Conservation (phyloP, 2,888 invertebrate genomes). For the Nineta flava region DNA sequence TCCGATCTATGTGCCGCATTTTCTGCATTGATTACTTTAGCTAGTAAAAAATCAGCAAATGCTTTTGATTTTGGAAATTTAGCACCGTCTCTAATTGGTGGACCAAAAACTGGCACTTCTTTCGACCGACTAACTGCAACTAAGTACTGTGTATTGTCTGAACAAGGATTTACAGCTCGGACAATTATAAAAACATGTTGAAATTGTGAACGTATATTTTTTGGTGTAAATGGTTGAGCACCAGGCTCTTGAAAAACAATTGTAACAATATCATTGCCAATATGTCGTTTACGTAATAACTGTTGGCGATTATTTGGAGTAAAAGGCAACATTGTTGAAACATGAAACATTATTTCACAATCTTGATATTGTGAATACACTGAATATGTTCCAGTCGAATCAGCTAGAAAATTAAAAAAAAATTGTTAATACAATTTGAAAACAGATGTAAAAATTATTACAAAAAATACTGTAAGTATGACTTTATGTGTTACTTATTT, state of each 20-base stretch:
- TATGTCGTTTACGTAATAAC: constrained; percentile 84
- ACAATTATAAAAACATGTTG: constrained; percentile 95
- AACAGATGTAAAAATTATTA: too few species aligned
- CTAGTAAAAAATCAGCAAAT: constrained; percentile 89
- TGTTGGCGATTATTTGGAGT: constrained; percentile 92
- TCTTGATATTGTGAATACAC: constrained; percentile 83
- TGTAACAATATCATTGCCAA: constrained; percentile 96
- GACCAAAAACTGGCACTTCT: constrained; percentile 91
- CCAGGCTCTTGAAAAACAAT: constrained; percentile 90
- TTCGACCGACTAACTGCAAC: constrained; percentile 64
- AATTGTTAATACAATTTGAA: neutral
- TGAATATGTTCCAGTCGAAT: constrained; percentile 87
- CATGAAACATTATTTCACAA: constrained; percentile 94
- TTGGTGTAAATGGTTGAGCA: constrained; percentile 82
- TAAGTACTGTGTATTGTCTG: constrained; percentile 80
- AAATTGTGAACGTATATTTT: constrained; percentile 89
- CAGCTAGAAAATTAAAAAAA: constrained; percentile 35
- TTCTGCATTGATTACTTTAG: constrained; percentile 93
- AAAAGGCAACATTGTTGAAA: constrained; percentile 90
- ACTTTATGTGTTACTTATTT: too few species aligned
- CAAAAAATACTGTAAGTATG: too few species aligned
- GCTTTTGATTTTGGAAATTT: constrained; percentile 76
- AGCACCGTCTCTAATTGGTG: constrained; percentile 78
- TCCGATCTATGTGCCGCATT: constrained; percentile 92
- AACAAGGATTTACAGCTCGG: constrained; percentile 74